Percentiles rank a stretch among this genome's conserved stretches.
phyloP scores from a whole-genome alignment of 2,888 invertebrate genomes.

The Lycophotia porphyrea region DNA sequence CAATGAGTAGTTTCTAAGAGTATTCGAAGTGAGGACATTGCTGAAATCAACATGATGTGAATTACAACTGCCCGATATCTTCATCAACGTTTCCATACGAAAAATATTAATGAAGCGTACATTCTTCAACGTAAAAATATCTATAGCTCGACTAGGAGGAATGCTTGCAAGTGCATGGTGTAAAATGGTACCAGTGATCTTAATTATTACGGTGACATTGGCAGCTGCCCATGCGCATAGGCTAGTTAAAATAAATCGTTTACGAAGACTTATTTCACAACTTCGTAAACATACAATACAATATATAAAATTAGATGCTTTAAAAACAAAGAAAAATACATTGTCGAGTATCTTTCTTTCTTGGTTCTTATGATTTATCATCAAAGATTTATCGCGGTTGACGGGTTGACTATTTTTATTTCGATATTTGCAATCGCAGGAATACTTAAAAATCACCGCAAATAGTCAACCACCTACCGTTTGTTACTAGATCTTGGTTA shows the following conservation, averaged over 20 bases:
- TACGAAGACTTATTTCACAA: background rate
- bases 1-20: conserved; percentile 67
- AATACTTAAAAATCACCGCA: conserved; percentile 9
- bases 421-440: background rate
- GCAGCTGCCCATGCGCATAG: conserved; percentile 24
- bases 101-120: conserved; percentile 45
- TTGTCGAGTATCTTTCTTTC: conserved; percentile 21
- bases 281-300: conserved; percentile 18
- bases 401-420: conserved; percentile 15
- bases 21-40: conserved; percentile 48
- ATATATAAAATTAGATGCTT: conserved; percentile 32
- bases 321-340: conserved; percentile 40
- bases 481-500: conserved; percentile 1
- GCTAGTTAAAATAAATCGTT: conserved; percentile 11
- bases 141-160: conserved; percentile 32
- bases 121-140: conserved; percentile 21
- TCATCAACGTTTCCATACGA: conserved; percentile 38
- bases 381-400: conserved; percentile 17
- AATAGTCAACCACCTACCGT: conserved; percentile 15
- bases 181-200: conserved; percentile 31
- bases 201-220: conserved; percentile 22
- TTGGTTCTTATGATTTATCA: conserved; percentile 6
- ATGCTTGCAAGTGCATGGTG: conserved; percentile 32
- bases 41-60: conserved; percentile 42
- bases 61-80: conserved; percentile 34